Conservation (phyloP, 2,797 vertebrate genomes). For the Anguilla anguilla region DNA sequence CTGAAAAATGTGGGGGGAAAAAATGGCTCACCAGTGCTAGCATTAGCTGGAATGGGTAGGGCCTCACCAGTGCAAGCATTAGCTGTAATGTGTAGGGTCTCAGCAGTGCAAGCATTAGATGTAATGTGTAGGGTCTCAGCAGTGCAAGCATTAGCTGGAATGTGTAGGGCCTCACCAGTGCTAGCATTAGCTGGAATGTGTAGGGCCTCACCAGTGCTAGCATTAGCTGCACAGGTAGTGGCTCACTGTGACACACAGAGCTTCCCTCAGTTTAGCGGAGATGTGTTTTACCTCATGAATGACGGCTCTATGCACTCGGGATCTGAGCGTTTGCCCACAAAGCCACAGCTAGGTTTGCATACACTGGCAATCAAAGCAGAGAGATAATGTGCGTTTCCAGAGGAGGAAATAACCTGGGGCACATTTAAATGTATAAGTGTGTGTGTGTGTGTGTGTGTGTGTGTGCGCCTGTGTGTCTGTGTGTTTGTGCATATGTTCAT, state of each 20-base stretch:
- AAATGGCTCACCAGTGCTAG: no score
- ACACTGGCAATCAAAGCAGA: not conserved
- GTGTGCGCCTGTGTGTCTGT: not conserved
- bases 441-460: slow-evolving; percentile 1
- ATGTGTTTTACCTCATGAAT: not conserved
- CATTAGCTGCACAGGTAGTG: not conserved
- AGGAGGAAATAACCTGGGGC: not conserved
- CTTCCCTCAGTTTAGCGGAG: not conserved
- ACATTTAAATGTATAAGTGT: not conserved
- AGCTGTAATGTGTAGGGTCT: no score
- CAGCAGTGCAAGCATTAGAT: no score
- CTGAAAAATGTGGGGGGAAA: not conserved
- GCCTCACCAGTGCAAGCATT: no score
- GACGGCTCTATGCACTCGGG: no score
- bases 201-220: not conserved
- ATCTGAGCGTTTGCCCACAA: not conserved
- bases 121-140: no score
- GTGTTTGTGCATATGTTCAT: not conserved
- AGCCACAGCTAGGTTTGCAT: not conserved
- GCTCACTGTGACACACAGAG: not conserved
- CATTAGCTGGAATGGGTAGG: no score
- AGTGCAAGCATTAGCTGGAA: no score
- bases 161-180: no score
- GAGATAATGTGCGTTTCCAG: not conserved
- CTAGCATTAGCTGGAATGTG: not conserved